These are phyloP conservation scores for Tetragonula clypearis DNA, from an alignment of 1,140 invertebrate genomes.

Conservation along the genomic window DNA sequence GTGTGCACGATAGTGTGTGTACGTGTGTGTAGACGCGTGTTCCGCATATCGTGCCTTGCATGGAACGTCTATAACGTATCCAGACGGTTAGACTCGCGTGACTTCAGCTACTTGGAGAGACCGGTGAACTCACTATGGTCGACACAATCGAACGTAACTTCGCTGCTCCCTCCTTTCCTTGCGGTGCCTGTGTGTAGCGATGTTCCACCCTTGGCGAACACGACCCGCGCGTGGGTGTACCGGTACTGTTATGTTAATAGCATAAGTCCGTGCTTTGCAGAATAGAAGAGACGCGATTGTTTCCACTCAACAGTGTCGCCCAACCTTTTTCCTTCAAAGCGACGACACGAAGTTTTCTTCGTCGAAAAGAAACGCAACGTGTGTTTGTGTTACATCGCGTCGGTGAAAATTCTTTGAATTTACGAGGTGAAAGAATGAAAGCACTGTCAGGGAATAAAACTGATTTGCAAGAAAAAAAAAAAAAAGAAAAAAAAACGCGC, in stretches of 20 bases:
- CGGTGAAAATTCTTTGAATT: neutral
- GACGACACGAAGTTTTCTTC: too few relatives aligned
- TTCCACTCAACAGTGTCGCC: neutral
- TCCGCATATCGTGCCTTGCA: neutral
- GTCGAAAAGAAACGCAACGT: neutral
- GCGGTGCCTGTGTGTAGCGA: neutral
- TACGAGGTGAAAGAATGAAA: neutral
- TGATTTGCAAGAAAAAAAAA: too few relatives aligned
- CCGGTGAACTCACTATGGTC: slow-evolving; percentile 46
- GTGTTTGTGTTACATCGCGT: neutral
- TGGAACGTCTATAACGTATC: slow-evolving; percentile 3
- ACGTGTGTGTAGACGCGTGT: neutral
- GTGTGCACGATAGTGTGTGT: neutral
- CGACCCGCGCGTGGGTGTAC: slow-evolving; percentile 24
- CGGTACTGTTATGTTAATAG: slow-evolving; percentile 12
- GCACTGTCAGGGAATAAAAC: too few relatives aligned
- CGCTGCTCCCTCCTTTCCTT: too few relatives aligned
- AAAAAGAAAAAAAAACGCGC: too few relatives aligned
- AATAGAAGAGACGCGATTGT: neutral
- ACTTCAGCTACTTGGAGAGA: slow-evolving; percentile 40
- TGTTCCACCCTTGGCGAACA: slow-evolving; percentile 18
- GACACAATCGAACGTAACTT: slow-evolving; percentile 17
- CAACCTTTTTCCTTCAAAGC: neutral
- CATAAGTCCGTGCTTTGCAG: neutral
- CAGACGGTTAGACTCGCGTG: slow-evolving; percentile 37